Base-by-base conservation (phyloP, 2,888 invertebrate species). In the Allacma fusca region DNA sequence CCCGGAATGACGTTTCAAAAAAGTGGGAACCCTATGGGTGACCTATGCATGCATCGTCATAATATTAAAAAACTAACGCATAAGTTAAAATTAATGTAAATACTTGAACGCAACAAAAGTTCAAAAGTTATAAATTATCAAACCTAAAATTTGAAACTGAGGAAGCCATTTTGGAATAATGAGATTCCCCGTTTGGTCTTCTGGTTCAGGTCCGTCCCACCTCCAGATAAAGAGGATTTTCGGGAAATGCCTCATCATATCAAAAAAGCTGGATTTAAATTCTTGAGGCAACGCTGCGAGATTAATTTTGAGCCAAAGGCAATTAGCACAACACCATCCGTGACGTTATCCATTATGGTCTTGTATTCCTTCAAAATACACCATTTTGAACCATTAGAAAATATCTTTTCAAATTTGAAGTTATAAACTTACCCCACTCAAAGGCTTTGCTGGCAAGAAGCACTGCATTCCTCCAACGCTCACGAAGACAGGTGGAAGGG, bases 171-270 rank as follows among this genome's bases (percentile, higher is more conserved):
- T 62, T 24, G 62, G 23, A 23, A 62, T 2, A 24, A 62, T 62
- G 24, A 62, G 62, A 24, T 62, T 62, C 16, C 7, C 26, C 9
- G 62, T 12, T 7, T 24, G 4, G n/a, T 24, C 23, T 24, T 62
- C 62, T 4, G 62, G 62, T 2, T 5, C 9, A 12, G 62, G 16
- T 7, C 62, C 62, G 16, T 62, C 62, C 62, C 62, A 62, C 16
- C 80, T 82, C 79, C 81, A 83, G 62, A 85, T 69, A 24, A 85
- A 83, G 19, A 80, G 68, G 12, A 80, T 68, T 23, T 78, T 57
- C 5, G 81, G 80, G 28, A 81, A 81, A 2, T 62, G 67, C 12
- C 44, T 50, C 69, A 81, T 72, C 71, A 77, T 77, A 0, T 75
- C 67, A 34, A 81, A 78, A 59, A 81, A 81, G 16, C 74, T 77